These are phyloP conservation scores for Maccullochella peelii DNA, from an alignment of 2,113 vertebrate species.

Conservation along the genomic window DNA sequence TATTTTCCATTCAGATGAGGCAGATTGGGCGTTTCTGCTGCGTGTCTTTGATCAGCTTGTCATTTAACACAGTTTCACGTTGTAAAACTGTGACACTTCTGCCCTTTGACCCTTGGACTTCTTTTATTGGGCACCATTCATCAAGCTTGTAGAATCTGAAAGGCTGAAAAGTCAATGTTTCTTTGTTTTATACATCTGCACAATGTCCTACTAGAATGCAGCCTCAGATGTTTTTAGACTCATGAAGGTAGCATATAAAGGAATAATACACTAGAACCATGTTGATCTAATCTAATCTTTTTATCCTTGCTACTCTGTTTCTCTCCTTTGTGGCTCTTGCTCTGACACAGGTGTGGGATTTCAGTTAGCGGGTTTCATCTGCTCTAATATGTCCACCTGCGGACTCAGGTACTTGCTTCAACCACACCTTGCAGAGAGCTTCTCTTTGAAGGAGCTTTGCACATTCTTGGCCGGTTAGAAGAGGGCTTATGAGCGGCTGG, in stretches of 20 bases:
- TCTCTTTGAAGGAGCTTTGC: conserved; percentile 76
- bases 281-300: conserved; percentile 39
- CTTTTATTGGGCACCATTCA: conserved; percentile 48
- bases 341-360: conserved; percentile 73
- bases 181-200: conserved; percentile 32
- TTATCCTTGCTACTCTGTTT: conserved; percentile 21
- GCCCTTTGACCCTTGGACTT: conserved; percentile 55
- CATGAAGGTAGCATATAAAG: conserved; percentile 8
- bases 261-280: conserved; percentile 21
- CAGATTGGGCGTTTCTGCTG: conserved; percentile 43
- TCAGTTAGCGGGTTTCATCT: conserved; percentile 55
- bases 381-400: conserved; percentile 76
- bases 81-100: conserved; percentile 64
- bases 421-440: conserved; percentile 69
- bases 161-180: conserved; percentile 30
- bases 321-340: conserved; percentile 26
- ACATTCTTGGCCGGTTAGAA: conserved; percentile 79
- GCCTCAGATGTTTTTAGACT: background rate
- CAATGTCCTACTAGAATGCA: background rate
- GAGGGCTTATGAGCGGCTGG: conserved; percentile 72
- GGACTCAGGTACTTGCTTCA: conserved; percentile 74
- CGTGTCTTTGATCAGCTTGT: conserved; percentile 70
- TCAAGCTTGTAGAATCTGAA: conserved; percentile 30
- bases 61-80: conserved; percentile 61
- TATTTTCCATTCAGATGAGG: conserved; percentile 44